Conservation (phyloP, 2,113 vertebrate genomes). For the Clarias macrocephalus region DNA sequence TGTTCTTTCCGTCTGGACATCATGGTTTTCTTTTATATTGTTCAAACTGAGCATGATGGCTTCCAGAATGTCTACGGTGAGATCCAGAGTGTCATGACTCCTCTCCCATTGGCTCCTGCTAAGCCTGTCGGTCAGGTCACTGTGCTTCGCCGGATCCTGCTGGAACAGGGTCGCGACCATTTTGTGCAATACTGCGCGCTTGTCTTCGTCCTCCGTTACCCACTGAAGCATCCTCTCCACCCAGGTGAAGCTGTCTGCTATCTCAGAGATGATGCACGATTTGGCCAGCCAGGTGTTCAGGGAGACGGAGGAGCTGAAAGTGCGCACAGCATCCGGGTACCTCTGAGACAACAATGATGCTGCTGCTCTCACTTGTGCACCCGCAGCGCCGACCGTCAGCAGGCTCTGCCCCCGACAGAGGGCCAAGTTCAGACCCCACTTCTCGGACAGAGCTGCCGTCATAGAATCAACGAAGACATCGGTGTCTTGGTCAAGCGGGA, state of each 20-base stretch:
- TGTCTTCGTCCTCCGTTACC: slow-evolving; percentile 67
- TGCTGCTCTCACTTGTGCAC: slow-evolving; percentile 68
- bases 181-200: slow-evolving; percentile 69
- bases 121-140: slow-evolving; percentile 70
- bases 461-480: slow-evolving; percentile 63
- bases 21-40: slow-evolving; percentile 62
- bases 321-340: slow-evolving; percentile 69
- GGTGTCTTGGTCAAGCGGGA: slow-evolving; percentile 64
- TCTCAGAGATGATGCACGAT: slow-evolving; percentile 60
- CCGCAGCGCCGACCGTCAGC: slow-evolving; percentile 66
- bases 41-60: slow-evolving; percentile 66
- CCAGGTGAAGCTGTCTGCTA: slow-evolving; percentile 56
- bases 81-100: slow-evolving; percentile 72
- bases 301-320: slow-evolving; percentile 66
- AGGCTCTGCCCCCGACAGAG: slow-evolving; percentile 72
- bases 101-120: slow-evolving; percentile 71
- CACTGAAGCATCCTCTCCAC: slow-evolving; percentile 66
- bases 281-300: slow-evolving; percentile 71
- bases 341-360: slow-evolving; percentile 65
- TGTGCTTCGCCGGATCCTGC: slow-evolving; percentile 65
- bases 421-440: slow-evolving; percentile 77
- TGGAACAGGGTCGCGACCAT: slow-evolving; percentile 65
- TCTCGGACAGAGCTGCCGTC: slow-evolving; percentile 69
- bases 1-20: slow-evolving; percentile 49
- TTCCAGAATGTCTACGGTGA: slow-evolving; percentile 67